Evolutionary conservation across 2,113 vertebrate genomes (phyloP), one percentile per base, ranked within the genome.

Genomic region (Sisor rabdophorus): DNA sequence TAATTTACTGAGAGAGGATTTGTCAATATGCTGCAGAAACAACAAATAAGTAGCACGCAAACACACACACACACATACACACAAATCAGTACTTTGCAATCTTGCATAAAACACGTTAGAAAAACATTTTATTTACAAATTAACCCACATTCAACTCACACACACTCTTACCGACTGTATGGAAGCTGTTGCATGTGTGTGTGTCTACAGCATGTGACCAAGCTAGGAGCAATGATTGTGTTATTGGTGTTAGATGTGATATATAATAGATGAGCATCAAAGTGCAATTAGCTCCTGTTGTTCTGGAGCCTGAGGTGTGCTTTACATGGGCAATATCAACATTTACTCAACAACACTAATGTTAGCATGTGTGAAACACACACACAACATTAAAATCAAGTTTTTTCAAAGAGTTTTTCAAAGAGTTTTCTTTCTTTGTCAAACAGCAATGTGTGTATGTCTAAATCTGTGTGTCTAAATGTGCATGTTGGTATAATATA

Each of bases 231-330:
- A 47, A 48, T 70, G 59, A 65, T 40, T 74, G 64, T 71, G 53
- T 58, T 80, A 80, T 78, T 80, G 55, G 75, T 47, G n/a, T 59
- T 67, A 80, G 55, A 61, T 71, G 61, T 80, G 13, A 61, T 82
- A 50, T 32, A 78, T 84, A 71, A 78, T 79, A 72, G n/a, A 80
- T 78, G 75, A 22, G 54, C 71, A 67, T 82, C 75, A 78, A 81
- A 73, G 71, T 74, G 77, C 76, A 82, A 78, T 78, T 78, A 75
- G 70, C 26, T 69, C 20, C 52, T 71, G 59, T 75, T 78, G 76
- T 75, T 55, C 13, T 58, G 4, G 63, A 63, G 71, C 59, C 20
- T 53, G 36, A 32, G 65, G 77, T 81, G 71, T 68, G n/a, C 48
- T 79, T 81, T 79, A 79, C 82, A 26, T 19, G 76, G 73, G 75